Base-by-base conservation (phyloP, 2,797 vertebrate species). In the Pterois miles region DNA sequence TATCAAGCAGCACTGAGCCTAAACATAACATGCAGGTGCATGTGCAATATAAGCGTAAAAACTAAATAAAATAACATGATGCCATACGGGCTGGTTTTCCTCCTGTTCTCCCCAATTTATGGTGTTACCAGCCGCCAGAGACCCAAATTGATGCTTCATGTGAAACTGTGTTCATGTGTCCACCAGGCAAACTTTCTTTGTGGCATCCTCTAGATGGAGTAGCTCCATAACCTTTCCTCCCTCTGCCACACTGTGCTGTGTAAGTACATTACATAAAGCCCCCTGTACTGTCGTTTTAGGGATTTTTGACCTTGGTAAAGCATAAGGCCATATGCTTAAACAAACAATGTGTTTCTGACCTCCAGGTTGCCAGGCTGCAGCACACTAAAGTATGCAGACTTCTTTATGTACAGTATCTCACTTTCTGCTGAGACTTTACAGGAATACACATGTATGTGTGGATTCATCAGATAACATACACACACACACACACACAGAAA, bases 291-390 rank as follows among this genome's bases (percentile, higher is more conserved):
- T 64, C 64, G 74, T 40, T 66, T 74, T 10, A 58, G 57, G 29
- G 52, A 25, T 71, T 83, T 74, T 53, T 25, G 52, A 76, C 53
- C 38, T 33, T n/a, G n/a, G 12, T 78, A 31, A 64, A 27, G 23
- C 52, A 63, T 23, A 65, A 58, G 66, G 53, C 70, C 74, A 54
- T 72, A 71, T 31, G 71, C 52, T 79, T 84, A 48, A 78, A 63
- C 65, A 69, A 87, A 80, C 59, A 69, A 40, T 63, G 67, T 71
- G 62, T 72, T 81, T 74, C 82, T 64, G 65, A 73, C 46, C 71
- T 70, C 76, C 46, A 58, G 56, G 89, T 93, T 91, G 76, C 91
- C 71, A 23, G 82, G 90, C 52, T 73, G 69, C 82, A 56, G 43
- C 38, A 14, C 62, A 22, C 1, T 13, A 6, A 78, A 76, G 57